Evolutionary conservation across 2,113 vertebrate species (phyloP), one percentile per base, ranked within the genome.

Genomic region (Calidris pygmaea): DNA sequence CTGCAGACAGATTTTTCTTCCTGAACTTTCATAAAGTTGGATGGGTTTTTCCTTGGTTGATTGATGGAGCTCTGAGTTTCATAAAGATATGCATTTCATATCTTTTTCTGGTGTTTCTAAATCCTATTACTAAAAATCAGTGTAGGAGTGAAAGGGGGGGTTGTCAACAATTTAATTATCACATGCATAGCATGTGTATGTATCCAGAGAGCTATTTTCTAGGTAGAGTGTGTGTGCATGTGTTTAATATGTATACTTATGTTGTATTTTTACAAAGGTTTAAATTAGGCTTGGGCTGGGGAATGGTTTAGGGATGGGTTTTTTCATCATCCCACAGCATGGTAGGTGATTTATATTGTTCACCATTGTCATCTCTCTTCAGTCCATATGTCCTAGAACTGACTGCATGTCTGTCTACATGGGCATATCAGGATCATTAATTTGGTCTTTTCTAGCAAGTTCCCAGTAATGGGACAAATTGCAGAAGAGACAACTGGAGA

Each of bases 1-100:
- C 77, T 75, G 39, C 62, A 94, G 85, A 19, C 58, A 58, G 45
- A 58, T 90, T 91, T 93, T 85, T 93, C n/a, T 90, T 84, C 50
- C 75, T 76, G 60, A 85, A 20, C 13, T 71, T 34, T 79, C 23
- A 50, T 41, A 52, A 88, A 77, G 11, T 47, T 82, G 21, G 8
- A 3, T 4, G 0, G 0, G n/a, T 56, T 94, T 72, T 68, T 3
- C 8, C 32, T 41, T 34, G 14, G 18, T 82, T 53, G 63, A 48
- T 76, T 71, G 59, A 80, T 80, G 47, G 10, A 55, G 22, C 27
- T 79, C 39, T 62, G 67, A 60, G 77, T 91, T 95, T 55, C 85
- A 27, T 53, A 45, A 71, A 81, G 52, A 71, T 71, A n/a, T 90
- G 16, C 7, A 9, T 87, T 94, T 87, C 34, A 2, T 72, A 26